A percentile compares a stretch with the other conserved stretches of the same genome.
Conservation (phyloP, 1,140 invertebrate genomes). For the Diorhabda sublineata region DNA sequence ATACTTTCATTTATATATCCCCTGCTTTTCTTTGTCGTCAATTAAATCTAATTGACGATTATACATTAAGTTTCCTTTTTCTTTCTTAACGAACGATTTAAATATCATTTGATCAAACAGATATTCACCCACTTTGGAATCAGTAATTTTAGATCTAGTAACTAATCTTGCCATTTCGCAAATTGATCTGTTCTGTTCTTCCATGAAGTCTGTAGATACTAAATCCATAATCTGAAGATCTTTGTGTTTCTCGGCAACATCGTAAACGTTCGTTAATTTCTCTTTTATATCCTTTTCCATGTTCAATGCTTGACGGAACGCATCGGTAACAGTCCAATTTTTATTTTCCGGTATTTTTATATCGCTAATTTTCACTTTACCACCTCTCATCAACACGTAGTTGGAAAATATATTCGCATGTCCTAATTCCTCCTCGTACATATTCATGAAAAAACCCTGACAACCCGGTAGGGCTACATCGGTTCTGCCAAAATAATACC, state of each 20-base stretch:
- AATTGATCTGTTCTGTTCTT: conserved; percentile 53
- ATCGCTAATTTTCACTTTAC: conserved; percentile 54
- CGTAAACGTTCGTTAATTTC: conserved; percentile 54
- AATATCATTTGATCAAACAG: conserved; percentile 38
- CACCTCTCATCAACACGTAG: conserved; percentile 79
- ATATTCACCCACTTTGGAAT: conserved; percentile 29
- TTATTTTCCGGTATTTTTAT: conserved; percentile 56
- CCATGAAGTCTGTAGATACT: conserved; percentile 63
- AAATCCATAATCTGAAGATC: conserved; percentile 70
- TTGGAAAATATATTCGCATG: conserved; percentile 71
- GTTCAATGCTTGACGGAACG: conserved; percentile 62
- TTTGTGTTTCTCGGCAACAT: conserved; percentile 57
- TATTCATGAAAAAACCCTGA: conserved; percentile 65
- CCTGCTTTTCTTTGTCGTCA: neutral
- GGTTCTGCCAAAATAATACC: conserved; percentile 72
- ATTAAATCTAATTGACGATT: neutral
- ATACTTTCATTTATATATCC: conserved; percentile 13
- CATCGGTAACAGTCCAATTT: conserved; percentile 63
- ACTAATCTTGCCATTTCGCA: conserved; percentile 30
- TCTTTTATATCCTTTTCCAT: conserved; percentile 76
- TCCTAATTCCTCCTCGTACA: conserved; percentile 70
- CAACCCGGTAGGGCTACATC: conserved; percentile 74
- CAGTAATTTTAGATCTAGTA: conserved; percentile 27
- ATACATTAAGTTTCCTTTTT: conserved; percentile 27
- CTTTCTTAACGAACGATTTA: conserved; percentile 27